phyloP scores from a whole-genome alignment of 2,113 vertebrate genomes.

The Charina bottae region DNA sequence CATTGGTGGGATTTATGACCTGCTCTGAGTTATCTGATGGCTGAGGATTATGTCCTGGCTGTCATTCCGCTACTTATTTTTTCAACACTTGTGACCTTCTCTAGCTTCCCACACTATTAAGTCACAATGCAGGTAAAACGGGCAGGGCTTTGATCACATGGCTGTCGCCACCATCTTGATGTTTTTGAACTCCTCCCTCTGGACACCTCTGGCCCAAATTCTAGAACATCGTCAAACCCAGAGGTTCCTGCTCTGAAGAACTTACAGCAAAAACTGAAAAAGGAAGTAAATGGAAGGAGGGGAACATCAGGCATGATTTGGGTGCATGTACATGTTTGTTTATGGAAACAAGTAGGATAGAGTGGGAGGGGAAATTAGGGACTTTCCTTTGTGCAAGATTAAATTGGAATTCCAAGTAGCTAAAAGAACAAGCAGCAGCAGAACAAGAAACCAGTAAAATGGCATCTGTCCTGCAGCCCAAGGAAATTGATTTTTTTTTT shows the following conservation, averaged over 20 bases:
- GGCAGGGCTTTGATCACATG: background rate
- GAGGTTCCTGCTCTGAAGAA: background rate
- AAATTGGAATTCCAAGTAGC: conserved; percentile 27
- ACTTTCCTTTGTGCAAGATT: background rate
- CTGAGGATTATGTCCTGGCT: background rate
- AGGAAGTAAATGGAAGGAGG: background rate
- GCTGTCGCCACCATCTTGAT: background rate
- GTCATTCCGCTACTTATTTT: background rate
- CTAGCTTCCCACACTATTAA: background rate
- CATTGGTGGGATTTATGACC: background rate
- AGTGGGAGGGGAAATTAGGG: background rate
- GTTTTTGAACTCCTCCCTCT: too few species aligned
- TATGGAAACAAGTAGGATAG: background rate
- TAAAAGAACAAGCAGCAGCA: conserved; percentile 5
- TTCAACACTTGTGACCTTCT: background rate
- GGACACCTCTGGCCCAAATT: background rate
- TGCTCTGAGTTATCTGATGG: background rate
- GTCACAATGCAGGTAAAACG: background rate
- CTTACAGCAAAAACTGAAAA: background rate
- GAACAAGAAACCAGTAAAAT: rapidly evolving
- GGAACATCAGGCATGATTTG: too few species aligned
- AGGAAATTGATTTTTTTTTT: background rate
- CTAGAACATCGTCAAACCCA: background rate
- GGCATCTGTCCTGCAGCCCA: conserved; percentile 12
- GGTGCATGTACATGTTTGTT: background rate